Base-by-base conservation (phyloP, 2,797 vertebrate species). In the Carduelis carduelis region DNA sequence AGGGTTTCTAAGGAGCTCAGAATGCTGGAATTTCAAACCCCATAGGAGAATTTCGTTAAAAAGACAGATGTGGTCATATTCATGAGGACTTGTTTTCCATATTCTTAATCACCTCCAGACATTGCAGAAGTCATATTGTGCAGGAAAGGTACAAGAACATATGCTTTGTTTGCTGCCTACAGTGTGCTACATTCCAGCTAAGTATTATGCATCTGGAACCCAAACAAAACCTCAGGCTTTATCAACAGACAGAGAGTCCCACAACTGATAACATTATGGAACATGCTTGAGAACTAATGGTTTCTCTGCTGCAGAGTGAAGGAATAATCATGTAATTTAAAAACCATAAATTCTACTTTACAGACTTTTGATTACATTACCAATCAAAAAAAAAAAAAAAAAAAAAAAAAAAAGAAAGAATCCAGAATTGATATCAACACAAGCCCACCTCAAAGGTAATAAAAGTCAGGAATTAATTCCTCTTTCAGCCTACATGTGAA, bases 31-130 rank as follows among this genome's bases (percentile, higher is more conserved):
- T 90, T 97, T 93, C 86, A 95, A 94, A 94, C 6, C 96, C 92
- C 90, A 91, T 15, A 88, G 94, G 80, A 95, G 53, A 93, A 69
- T 61, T 61, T 79, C 10, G 14, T 65, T 92, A 85, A 83, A 93
- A 96, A 97, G 94, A 96, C 83, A 96, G 85, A 97, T 94, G 94
- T 88, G 86, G 59, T 90, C 92, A 81, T 95, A 95, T 94, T 91
- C 87, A 90, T 74, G 88, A 96, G 87, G 95, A 89, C 53, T 91
- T 91, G 74, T 83, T 96, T 95, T 96, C 70, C 77, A 76, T 88
- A 96, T 83, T 95, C 90, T 43, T 95, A 93, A 96, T 95, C 77
- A 83, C 56, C 90, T 95, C 95, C 87, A 97, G 92, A 95, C 97
- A 88, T 39, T 65, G 81, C 3, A 92, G 91, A 89, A 92, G 85